Evolutionary conservation across 1,140 invertebrate species (phyloP).

Genomic region (Zaprionus lachaisei): DNA sequence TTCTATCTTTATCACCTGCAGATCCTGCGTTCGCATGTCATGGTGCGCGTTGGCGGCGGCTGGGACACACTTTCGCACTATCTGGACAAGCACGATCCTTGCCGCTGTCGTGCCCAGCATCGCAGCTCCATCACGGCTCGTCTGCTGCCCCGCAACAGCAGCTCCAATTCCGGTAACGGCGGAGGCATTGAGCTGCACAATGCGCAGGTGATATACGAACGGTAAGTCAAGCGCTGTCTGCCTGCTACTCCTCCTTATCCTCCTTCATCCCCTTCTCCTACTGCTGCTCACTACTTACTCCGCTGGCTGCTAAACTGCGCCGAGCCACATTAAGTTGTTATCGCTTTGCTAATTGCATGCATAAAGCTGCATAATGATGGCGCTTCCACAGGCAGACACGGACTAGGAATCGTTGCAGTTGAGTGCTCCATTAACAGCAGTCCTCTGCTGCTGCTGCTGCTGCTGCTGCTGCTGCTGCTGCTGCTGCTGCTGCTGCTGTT

Average conservation of each 20-base stretch:
- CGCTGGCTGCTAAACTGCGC: background rate
- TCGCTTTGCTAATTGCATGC: conserved; percentile 58
- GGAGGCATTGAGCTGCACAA: conserved; percentile 90
- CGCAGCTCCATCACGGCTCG: conserved; percentile 87
- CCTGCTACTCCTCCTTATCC: no score
- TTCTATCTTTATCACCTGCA: conserved; percentile 74
- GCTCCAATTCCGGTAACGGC: conserved; percentile 87
- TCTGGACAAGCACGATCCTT: conserved; percentile 98
- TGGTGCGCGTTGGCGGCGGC: conserved; percentile 98
- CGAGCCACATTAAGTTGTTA: conserved; percentile 56
- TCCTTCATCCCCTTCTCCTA: background rate
- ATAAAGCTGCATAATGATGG: conserved; percentile 52
- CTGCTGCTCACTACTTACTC: background rate
- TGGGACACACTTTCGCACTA: conserved; percentile 99
- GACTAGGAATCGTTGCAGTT: conserved; percentile 20
- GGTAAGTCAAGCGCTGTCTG: conserved; percentile 84
- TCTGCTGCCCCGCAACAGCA: conserved; percentile 85
- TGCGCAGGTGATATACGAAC: conserved; percentile 93
- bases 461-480: background rate
- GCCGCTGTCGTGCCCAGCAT: conserved; percentile 92
- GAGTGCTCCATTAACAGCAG: conserved; percentile 44
- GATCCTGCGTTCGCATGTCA: conserved; percentile 98
- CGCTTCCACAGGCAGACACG: conserved; percentile 5
- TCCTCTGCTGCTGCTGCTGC: background rate
- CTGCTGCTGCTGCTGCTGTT: background rate